Percentiles rank a stretch among this genome's conserved stretches.
Conservation (phyloP, 1,140 invertebrate species). For the Trachymyrmex septentrionalis region DNA sequence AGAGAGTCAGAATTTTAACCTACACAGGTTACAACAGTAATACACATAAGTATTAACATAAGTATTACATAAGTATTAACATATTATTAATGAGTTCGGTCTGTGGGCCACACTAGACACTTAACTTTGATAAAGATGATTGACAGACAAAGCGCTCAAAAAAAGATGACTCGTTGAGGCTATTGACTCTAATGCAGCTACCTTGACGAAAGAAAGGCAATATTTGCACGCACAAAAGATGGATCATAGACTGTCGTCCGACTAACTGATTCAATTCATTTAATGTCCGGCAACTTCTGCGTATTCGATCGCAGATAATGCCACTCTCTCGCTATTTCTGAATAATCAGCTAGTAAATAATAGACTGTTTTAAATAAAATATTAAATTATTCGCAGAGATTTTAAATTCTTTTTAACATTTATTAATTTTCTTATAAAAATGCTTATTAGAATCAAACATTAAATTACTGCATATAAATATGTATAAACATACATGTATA, state of each 20-base stretch:
- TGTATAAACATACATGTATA: too few species aligned
- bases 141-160: conserved; percentile 83
- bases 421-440: too few species aligned
- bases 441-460: too few species aligned
- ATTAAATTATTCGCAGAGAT: too few species aligned
- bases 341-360: too few species aligned
- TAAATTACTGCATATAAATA: too few species aligned
- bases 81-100: conserved; percentile 33
- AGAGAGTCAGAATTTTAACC: not conserved
- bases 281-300: conserved; percentile 81
- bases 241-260: conserved; percentile 85
- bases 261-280: conserved; percentile 85
- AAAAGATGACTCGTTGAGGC: conserved; percentile 79
- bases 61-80: not conserved
- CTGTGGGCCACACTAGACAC: conserved; percentile 83
- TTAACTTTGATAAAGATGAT: conserved; percentile 82
- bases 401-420: too few species aligned
- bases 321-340: not conserved
- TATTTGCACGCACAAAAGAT: conserved; percentile 86
- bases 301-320: conserved; percentile 43
- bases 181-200: conserved; percentile 82
- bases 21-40: not conserved
- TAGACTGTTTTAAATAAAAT: too few species aligned
- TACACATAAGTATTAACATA: too few species aligned
- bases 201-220: conserved; percentile 80